Percentiles rank a stretch among this genome's conserved stretches.
Evolutionary conservation across 2,797 vertebrate species (phyloP).

Genomic region (Heliangelus exortis): DNA sequence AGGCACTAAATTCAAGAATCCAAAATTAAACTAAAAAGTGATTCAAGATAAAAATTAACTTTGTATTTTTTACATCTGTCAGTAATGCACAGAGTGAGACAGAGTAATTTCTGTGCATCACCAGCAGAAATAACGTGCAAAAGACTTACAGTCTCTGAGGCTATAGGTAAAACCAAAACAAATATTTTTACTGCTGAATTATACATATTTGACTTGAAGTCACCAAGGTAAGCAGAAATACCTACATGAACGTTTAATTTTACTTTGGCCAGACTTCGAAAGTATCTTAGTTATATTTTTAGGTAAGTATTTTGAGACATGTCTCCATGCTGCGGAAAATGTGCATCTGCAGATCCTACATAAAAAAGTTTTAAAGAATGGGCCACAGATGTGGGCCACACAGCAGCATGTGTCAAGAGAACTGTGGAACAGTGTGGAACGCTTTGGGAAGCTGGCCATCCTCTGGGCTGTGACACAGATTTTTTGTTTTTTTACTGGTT

Average conservation of each 20-base stretch:
- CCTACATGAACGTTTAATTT: not conserved
- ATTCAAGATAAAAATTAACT: not conserved
- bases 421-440: fast-evolving
- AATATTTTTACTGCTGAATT: not conserved
- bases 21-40: not conserved
- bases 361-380: not conserved
- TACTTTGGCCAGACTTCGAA: not conserved
- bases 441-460: not conserved
- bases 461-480: not conserved
- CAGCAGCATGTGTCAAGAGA: not conserved
- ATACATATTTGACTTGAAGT: not conserved
- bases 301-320: not conserved
- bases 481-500: not conserved
- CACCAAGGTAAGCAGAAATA: not conserved
- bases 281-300: not conserved
- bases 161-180: not conserved
- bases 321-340: not conserved
- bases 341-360: not conserved
- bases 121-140: not conserved
- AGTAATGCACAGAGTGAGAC: not conserved
- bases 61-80: not conserved
- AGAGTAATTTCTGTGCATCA: not conserved
- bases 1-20: not conserved
- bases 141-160: not conserved
- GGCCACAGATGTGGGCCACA: not conserved